A percentile compares a stretch with the other conserved stretches of the same genome.
phyloP scores from a whole-genome alignment of 2,113 vertebrate species.

The Aix galericulata region DNA sequence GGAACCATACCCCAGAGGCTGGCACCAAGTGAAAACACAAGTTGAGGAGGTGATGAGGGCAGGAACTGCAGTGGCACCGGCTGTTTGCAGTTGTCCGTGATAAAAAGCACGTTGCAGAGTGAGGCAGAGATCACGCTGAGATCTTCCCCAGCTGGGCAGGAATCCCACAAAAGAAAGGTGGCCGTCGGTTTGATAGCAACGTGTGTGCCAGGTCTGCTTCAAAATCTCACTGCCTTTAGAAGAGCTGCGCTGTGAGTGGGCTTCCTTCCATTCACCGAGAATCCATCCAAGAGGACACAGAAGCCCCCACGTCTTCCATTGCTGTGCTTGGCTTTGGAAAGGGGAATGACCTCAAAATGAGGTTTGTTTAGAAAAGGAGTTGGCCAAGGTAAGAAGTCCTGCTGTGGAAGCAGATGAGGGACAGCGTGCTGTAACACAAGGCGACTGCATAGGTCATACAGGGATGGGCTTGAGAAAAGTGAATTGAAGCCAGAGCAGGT shows the following conservation, averaged over 20 bases:
- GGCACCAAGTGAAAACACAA: background rate
- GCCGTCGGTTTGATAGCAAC: background rate
- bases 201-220: background rate
- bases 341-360: background rate
- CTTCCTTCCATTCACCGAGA: background rate
- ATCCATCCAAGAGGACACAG: background rate
- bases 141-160: background rate
- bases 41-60: background rate
- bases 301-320: background rate
- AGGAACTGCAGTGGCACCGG: background rate
- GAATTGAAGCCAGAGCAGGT: background rate
- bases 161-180: background rate
- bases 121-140: background rate
- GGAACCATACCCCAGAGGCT: too few relatives aligned
- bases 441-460: background rate
- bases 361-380: background rate
- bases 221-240: background rate
- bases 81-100: background rate
- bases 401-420: background rate
- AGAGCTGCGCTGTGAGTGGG: background rate
- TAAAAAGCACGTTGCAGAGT: background rate
- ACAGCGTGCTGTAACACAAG: rapidly evolving
- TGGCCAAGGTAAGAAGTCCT: background rate
- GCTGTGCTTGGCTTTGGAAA: background rate
- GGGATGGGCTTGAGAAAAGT: background rate